Conservation (phyloP, 2,888 invertebrate genomes). For the Capitulum mitella region DNA sequence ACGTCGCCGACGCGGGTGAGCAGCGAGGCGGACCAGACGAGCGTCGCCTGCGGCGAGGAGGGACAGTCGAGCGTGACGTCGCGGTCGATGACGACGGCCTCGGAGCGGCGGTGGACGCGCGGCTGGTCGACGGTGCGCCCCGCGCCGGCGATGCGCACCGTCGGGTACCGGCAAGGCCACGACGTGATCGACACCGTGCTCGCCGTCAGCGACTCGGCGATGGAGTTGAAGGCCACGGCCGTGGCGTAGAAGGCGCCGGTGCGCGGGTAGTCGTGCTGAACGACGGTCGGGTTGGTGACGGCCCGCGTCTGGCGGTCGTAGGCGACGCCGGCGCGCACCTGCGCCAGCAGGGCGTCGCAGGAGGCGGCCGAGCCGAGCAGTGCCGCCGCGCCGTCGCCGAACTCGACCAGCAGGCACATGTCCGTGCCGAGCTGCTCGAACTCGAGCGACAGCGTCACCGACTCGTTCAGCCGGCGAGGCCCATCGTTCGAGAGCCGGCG, state of each 20-base stretch:
- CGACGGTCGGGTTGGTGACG: background rate
- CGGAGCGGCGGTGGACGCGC: slow-evolving; percentile 14
- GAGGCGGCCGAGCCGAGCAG: slow-evolving; percentile 2
- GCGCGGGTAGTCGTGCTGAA: slow-evolving; percentile 12
- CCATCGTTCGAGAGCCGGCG: slow-evolving; percentile 27
- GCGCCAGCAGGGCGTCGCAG: background rate
- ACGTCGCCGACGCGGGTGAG: background rate
- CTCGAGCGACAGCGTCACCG: slow-evolving; percentile 25
- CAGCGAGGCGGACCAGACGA: slow-evolving; percentile 8
- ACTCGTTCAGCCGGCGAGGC: background rate
- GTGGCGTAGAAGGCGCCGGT: slow-evolving; percentile 12
- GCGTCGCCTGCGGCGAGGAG: background rate
- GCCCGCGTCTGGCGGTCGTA: background rate
- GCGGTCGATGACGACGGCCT: slow-evolving; percentile 27
- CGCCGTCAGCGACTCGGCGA: slow-evolving; percentile 25
- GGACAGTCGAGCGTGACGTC: slow-evolving; percentile 26
- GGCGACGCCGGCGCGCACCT: too few relatives aligned
- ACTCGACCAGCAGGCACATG: slow-evolving; percentile 27
- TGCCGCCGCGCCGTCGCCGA: background rate
- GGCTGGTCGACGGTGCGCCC: slow-evolving; percentile 28
- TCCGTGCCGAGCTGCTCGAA: slow-evolving; percentile 25
- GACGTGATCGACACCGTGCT: slow-evolving; percentile 22
- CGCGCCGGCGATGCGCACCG: slow-evolving; percentile 13
- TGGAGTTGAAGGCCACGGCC: slow-evolving; percentile 26
- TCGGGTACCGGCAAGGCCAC: slow-evolving; percentile 25